Evolutionary conservation across 2,113 vertebrate genomes (phyloP).

Genomic region (Phycodurus eques): DNA sequence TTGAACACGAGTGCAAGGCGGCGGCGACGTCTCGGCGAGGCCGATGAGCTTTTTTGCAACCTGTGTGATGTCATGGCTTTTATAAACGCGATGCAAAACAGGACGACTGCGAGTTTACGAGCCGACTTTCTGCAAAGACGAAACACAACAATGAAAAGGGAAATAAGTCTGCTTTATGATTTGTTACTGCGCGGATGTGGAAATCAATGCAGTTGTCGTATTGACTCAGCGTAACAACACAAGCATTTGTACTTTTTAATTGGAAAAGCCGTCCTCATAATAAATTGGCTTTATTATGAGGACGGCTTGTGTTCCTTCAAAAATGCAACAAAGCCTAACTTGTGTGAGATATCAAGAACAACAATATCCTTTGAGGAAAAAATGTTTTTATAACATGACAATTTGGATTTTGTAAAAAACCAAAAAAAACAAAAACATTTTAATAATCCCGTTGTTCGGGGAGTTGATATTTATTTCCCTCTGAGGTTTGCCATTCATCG

Average conservation of each 20-base stretch:
- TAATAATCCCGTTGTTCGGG: too few species aligned
- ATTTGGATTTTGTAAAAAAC: not conserved
- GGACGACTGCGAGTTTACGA: not conserved
- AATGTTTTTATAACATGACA: not conserved
- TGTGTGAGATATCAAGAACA: not conserved
- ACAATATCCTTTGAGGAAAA: not conserved
- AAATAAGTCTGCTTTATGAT: not conserved
- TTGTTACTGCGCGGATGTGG: too few species aligned
- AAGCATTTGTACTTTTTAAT: too few species aligned
- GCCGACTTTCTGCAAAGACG: not conserved
- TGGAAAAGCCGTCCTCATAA: too few species aligned
- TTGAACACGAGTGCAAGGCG: constrained; percentile 12
- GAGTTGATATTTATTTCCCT: not conserved
- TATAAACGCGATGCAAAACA: not conserved
- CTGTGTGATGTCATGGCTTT: not conserved
- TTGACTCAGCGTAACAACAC: not conserved
- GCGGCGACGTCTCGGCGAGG: not conserved
- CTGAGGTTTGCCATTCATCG: too few species aligned
- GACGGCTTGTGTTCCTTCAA: not conserved
- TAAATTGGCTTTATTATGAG: not conserved
- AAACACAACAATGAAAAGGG: not conserved
- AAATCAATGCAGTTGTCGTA: not conserved
- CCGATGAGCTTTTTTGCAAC: too few species aligned
- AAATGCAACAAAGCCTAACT: not conserved
- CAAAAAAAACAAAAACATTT: too few species aligned